Percentiles rank a stretch among this genome's conserved stretches.
Conservation (phyloP, 1,140 invertebrate species). For the Physella acuta region DNA sequence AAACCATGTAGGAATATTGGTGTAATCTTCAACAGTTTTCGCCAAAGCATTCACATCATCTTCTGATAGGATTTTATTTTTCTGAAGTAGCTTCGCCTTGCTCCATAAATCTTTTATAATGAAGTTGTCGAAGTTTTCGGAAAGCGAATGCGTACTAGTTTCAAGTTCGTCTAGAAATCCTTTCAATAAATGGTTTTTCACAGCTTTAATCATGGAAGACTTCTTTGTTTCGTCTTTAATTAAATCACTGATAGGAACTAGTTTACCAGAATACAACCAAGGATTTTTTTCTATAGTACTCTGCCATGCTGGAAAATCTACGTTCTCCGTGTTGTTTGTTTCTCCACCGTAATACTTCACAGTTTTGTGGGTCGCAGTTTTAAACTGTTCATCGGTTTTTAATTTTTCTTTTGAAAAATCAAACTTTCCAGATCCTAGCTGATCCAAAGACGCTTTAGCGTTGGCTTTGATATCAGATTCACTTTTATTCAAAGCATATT, state of each 20-base stretch:
- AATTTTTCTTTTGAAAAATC: too few relatives aligned
- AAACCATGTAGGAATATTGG: constrained; percentile 26
- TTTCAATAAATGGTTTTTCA: constrained; percentile 2
- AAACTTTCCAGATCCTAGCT: background rate
- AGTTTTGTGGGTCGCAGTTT: background rate
- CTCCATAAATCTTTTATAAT: background rate
- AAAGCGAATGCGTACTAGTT: background rate
- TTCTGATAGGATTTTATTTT: background rate
- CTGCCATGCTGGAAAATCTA: constrained; percentile 8
- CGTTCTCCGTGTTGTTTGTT: constrained; percentile 6
- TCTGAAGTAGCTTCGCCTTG: background rate
- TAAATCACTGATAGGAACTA: constrained; percentile 15
- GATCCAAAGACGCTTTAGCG: background rate
- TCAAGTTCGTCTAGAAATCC: constrained; percentile 18
- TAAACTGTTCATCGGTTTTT: background rate
- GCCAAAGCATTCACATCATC: constrained; percentile 16
- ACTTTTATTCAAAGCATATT: background rate
- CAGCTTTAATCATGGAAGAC: constrained; percentile 7
- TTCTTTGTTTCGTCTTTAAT: constrained; percentile 15
- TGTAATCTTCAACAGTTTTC: constrained; percentile 7
- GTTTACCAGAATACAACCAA: constrained; percentile 24
- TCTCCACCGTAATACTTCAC: constrained; percentile 19
- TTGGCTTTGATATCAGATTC: background rate
- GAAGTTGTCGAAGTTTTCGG: background rate
- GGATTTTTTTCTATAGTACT: constrained; percentile 15